These are phyloP conservation scores for Emydoidea blandingii DNA, from an alignment of 2,797 vertebrate species.

Conservation along the genomic window DNA sequence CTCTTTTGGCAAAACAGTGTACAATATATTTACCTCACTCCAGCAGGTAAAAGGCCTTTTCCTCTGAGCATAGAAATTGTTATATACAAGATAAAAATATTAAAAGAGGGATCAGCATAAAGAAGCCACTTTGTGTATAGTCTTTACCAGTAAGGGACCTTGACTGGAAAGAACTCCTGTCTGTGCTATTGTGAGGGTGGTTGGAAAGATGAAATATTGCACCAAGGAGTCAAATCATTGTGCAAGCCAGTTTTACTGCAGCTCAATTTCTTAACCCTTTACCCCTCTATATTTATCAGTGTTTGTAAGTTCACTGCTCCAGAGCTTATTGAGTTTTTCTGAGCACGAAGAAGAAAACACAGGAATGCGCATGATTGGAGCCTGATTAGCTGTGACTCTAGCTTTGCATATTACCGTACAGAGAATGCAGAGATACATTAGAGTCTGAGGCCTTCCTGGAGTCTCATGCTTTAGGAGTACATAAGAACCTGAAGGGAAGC, in stretches of 20 bases:
- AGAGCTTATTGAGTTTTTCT: not conserved
- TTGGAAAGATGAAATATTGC: not conserved
- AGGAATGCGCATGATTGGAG: not conserved
- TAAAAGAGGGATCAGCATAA: conserved; percentile 20
- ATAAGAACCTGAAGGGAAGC: not conserved
- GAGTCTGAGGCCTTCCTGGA: not conserved
- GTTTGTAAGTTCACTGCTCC: not conserved
- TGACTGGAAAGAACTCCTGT: not conserved
- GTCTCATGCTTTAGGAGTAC: not conserved
- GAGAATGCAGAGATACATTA: not conserved
- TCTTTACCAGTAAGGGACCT: not conserved
- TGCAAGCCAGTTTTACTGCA: not conserved
- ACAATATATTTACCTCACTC: conserved; percentile 56
- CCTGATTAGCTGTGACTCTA: not conserved
- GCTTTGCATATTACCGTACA: not conserved
- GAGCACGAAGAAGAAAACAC: not conserved
- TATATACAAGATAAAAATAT: conserved; percentile 45
- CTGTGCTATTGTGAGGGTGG: not conserved
- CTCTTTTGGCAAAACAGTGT: conserved; percentile 78
- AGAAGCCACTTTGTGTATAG: not conserved
- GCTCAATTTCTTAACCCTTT: not conserved
- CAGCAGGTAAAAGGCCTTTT: conserved; percentile 58
- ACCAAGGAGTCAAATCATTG: not conserved
- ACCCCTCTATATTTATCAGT: not conserved
- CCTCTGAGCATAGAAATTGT: conserved; percentile 52